A percentile compares a stretch with the other conserved stretches of the same genome.
Evolutionary conservation across 1,140 invertebrate species (phyloP).

Genomic region (Reticulitermes speratus): DNA sequence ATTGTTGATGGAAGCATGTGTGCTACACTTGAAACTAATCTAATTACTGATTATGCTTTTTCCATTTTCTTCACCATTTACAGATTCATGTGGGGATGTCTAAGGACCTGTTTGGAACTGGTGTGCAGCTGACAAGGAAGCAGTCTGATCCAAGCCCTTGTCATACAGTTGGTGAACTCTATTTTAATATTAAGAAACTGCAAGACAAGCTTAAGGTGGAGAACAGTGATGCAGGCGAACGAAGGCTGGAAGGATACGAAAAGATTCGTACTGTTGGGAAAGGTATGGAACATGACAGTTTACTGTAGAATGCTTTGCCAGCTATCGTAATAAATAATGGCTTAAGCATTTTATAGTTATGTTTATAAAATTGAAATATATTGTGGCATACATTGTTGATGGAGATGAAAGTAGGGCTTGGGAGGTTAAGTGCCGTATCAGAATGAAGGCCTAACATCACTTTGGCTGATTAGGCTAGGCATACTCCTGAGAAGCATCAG

Average conservation of each 20-base stretch:
- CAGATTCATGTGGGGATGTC: slow-evolving; percentile 43
- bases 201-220: slow-evolving; percentile 34
- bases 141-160: not conserved
- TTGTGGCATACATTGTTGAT: no score
- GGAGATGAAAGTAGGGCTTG: no score
- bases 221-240: not conserved
- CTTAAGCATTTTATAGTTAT: no score
- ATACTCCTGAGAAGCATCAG: no score
- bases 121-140: slow-evolving; percentile 37
- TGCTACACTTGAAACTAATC: no score
- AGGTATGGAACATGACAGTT: slow-evolving; percentile 41
- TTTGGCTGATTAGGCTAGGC: no score
- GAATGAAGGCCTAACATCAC: no score
- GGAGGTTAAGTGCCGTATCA: no score
- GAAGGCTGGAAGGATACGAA: slow-evolving; percentile 52
- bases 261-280: slow-evolving; percentile 62
- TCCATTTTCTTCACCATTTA: not conserved
- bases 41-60: not conserved
- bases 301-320: no score
- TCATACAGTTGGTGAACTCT: slow-evolving; percentile 47
- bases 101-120: slow-evolving; percentile 43
- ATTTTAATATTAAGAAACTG: slow-evolving; percentile 51
- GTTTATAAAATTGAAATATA: no score
- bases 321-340: no score
- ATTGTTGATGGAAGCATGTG: no score